A percentile compares a stretch with the other conserved stretches of the same genome.
These are phyloP conservation scores for Papilio xuthus DNA, from an alignment of 1,140 invertebrate species.

Conservation along the genomic window DNA sequence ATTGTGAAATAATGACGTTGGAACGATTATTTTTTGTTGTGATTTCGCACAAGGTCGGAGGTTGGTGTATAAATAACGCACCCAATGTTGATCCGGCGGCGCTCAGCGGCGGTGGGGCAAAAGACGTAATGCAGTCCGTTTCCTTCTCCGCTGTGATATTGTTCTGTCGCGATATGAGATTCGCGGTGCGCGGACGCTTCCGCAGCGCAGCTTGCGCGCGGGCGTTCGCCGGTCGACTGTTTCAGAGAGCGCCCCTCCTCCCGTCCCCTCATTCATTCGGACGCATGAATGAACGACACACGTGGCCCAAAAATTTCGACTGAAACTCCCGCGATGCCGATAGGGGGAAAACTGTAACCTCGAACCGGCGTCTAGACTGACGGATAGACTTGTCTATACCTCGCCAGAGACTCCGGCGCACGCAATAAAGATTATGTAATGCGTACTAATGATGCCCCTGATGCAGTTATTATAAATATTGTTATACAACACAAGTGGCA, in stretches of 20 bases:
- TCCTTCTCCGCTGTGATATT: constrained; percentile 28
- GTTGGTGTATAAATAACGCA: constrained; percentile 68
- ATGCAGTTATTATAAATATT: constrained; percentile 2
- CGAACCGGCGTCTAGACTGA: constrained; percentile 32
- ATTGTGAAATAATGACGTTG: constrained; percentile 23
- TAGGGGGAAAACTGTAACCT: constrained; percentile 33
- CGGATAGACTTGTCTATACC: constrained; percentile 36
- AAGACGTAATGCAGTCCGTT: not conserved
- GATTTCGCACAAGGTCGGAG: constrained; percentile 56
- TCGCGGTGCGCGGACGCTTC: constrained; percentile 60
- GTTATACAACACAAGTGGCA: not conserved
- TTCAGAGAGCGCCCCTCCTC: constrained; percentile 44
- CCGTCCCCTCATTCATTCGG: constrained; percentile 64
- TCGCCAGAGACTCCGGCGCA: constrained; percentile 6
- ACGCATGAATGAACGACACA: constrained; percentile 71
- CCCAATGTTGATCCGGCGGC: constrained; percentile 60
- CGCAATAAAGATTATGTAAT: constrained; percentile 29
- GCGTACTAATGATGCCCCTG: constrained; percentile 7
- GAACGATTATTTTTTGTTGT: constrained; percentile 21
- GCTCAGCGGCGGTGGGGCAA: constrained; percentile 42
- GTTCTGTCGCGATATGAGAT: constrained; percentile 41
- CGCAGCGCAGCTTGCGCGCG: constrained; percentile 64
- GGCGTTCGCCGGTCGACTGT: constrained; percentile 66
- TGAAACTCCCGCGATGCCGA: constrained; percentile 52
- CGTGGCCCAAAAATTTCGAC: constrained; percentile 67